Conservation (phyloP, 2,113 vertebrate species). For the Gymnorhina tibicen region DNA sequence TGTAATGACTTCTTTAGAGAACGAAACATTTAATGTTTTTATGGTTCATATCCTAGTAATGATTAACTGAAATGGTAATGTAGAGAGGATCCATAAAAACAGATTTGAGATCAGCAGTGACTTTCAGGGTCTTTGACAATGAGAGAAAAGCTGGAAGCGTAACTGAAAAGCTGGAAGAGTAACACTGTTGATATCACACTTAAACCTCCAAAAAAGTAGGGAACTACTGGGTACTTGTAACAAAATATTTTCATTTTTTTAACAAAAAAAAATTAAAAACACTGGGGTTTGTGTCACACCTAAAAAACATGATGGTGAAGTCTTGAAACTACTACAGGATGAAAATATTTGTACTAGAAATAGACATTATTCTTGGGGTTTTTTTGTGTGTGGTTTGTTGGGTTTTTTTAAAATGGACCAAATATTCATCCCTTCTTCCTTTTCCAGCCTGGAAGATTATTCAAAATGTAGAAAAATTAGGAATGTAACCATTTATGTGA, state of each 20-base stretch:
- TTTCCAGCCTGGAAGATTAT: background rate
- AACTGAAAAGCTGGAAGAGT: too few species aligned
- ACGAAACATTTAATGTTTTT: background rate
- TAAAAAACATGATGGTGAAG: background rate
- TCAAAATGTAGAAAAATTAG: background rate
- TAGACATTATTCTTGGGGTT: accelerated
- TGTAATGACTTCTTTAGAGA: background rate
- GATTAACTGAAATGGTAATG: background rate
- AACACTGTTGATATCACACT: background rate
- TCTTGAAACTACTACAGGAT: background rate
- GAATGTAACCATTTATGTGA: background rate
- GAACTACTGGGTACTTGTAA: background rate
- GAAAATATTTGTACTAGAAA: background rate
- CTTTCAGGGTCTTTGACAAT: background rate
- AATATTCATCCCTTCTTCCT: background rate
- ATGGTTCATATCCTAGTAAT: background rate
- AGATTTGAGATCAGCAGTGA: background rate
- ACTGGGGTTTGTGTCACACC: accelerated
- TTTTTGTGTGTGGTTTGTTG: background rate
- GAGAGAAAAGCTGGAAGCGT: background rate
- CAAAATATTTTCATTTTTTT: background rate
- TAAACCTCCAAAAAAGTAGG: background rate
- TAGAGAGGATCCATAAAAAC: background rate
- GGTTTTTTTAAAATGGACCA: background rate
- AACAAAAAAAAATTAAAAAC: background rate